Evolutionary conservation across 2,113 vertebrate species (phyloP), one percentile per base, ranked within the genome.

Genomic region (Platichthys stellatus): DNA sequence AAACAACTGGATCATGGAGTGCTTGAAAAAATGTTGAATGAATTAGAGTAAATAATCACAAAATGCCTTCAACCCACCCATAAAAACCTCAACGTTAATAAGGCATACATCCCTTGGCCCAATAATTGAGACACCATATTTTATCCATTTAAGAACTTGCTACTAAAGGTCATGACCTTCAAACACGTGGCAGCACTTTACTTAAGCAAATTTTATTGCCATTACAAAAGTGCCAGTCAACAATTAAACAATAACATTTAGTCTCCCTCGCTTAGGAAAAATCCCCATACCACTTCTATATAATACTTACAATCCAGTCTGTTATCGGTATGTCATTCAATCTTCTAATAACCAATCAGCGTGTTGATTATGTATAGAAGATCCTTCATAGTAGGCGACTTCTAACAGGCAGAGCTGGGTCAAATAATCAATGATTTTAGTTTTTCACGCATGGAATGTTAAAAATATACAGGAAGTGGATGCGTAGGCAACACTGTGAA

Each of bases 401-500:
- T 65, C 28, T 7, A 23, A 72, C 43, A 38, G 73, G 20, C 54
- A 84, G 63, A 82, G 69, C 20, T 17, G 18, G 56, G 49, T 65
- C 59, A 31, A 54, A 31, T 56, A 63, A 71, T 63, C 3, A 53
- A 74, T 58, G 1, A 3, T 15, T 51, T 51, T 18, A 70, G 7
- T 18, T 77, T 66, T 70, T 43, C 18, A 80, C 64, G 31, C 2
- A 12, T 64, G 76, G 76, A 87, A 90, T 75, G 76, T 68, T 72
- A 69, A 71, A 58, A 58, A 45, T 58, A 56, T 57, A 74, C 53
- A 77, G 49, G 51, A 73, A 56, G 21, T 64, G 24, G 69, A 73
- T 0, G 28, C 54, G 53, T 73, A 91, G 84, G 88, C 82, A 87
- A 83, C 78, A 80, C 38, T 76, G 83, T 89, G 78, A 90, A 84